Base-by-base conservation (phyloP, 2,113 vertebrate species). In the Aegotheles bennettii region DNA sequence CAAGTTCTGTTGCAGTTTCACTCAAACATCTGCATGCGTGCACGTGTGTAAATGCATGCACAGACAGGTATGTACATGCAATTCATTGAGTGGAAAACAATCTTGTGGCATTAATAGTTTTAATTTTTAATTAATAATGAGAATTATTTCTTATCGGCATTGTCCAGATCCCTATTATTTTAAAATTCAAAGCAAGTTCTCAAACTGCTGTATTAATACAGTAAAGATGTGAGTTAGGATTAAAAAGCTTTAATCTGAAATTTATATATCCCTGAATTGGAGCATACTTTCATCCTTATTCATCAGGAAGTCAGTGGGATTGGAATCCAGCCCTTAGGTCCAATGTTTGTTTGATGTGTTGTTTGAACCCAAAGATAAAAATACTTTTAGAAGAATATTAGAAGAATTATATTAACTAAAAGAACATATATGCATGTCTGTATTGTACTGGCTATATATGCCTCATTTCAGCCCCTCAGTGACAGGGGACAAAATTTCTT, bases 301-400 rank as follows among this genome's bases (percentile, higher is more conserved):
- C 29, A 51, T 54, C 14, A 36, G 40, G 11, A 89, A 77, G 38
- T 26, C 47, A 89, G 17, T 69, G n/a, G 40, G 48, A 65, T 24
- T 53, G 9, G 38, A 86, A 57, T 57, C 10, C 35, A 89, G 21
- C 31, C 31, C 59, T 74, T 77, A 47, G 42, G 82, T 71, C 16
- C 0, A 1, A 54, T 7, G 13, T n/a, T n/a, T n/a, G n/a, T n/a
- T n/a, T n/a, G n/a, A n/a, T n/a, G 9, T 11, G 19, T 23, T 40
- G 18, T 53, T 82, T 91, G 48, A 79, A 13, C 14, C 36, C 31
- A 29, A 80, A 60, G n/a, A 43, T 13, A 69, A 75, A 83, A 69
- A 65, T 76, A 64, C 56, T 65, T 85, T 51, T 60, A 48, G n/a
- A 63, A 71, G 19, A 53, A 38, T 47, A 43, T 59, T 50, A 35